These are phyloP conservation scores for Chrysodeixis includens DNA, from an alignment of 2,888 invertebrate species.

Conservation along the genomic window DNA sequence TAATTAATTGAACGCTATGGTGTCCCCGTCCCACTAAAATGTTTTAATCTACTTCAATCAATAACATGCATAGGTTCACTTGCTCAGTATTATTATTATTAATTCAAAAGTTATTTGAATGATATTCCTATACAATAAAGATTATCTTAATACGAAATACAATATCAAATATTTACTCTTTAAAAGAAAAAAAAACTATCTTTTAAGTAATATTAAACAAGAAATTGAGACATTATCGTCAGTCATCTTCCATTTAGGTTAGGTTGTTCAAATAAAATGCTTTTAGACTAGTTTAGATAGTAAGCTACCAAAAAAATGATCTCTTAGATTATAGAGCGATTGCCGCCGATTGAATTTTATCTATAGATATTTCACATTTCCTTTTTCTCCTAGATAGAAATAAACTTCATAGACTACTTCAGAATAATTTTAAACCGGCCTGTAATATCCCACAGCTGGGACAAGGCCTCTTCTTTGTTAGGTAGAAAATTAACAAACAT, in stretches of 20 bases:
- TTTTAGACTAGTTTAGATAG: background rate
- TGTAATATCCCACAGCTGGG: too few species aligned
- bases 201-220: background rate
- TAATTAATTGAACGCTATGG: background rate
- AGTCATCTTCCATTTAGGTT: background rate
- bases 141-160: background rate
- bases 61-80: background rate
- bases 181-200: background rate
- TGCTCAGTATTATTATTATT: background rate
- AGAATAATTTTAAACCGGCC: too few species aligned
- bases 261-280: background rate
- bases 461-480: too few species aligned
- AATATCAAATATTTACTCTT: conserved; percentile 3
- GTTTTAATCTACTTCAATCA: background rate
- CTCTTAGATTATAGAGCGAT: background rate
- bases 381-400: background rate
- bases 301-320: background rate
- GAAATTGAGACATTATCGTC: background rate
- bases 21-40: background rate
- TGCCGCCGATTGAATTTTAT: background rate
- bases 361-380: background rate
- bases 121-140: conserved; percentile 3
- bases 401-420: too few species aligned
- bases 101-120: background rate
- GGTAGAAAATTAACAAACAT: background rate